A percentile compares a stretch with the other conserved stretches of the same genome.
These are phyloP conservation scores for Lithobius niger DNA, from an alignment of 1,140 invertebrate species.

Conservation along the genomic window DNA sequence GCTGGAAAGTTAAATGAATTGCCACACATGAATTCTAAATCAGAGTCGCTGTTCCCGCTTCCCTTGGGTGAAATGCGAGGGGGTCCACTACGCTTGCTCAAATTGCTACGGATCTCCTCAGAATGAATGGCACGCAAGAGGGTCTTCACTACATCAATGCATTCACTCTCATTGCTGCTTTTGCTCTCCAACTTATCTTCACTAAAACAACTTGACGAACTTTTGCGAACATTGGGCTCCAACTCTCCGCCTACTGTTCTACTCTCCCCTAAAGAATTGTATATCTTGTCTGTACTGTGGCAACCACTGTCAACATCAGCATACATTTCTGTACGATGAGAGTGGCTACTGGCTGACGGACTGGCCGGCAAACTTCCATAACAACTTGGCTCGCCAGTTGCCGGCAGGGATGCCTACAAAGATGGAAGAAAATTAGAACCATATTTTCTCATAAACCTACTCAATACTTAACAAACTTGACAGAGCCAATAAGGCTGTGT, in stretches of 20 bases:
- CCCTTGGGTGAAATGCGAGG: too few relatives aligned
- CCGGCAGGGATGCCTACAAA: background rate
- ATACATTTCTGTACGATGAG: background rate
- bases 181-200: background rate
- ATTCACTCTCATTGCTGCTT: conserved; percentile 7
- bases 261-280: too few relatives aligned
- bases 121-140: background rate
- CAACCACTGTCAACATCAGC: conserved; percentile 5
- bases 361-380: background rate
- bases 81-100: background rate
- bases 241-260: background rate
- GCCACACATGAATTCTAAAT: too few relatives aligned
- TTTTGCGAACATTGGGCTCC: background rate
- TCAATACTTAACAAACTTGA: too few relatives aligned
- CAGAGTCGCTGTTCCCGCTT: too few relatives aligned
- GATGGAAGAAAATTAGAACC: background rate
- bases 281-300: background rate
- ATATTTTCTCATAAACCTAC: too few relatives aligned
- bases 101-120: background rate
- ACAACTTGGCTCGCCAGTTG: background rate
- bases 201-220: background rate
- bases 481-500: too few relatives aligned
- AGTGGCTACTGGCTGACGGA: background rate
- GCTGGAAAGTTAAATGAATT: too few relatives aligned
- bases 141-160: conserved; percentile 1